Percentiles rank a stretch among this genome's conserved stretches.
Conservation (phyloP, 2,113 vertebrate genomes). For the Perca fluviatilis region DNA sequence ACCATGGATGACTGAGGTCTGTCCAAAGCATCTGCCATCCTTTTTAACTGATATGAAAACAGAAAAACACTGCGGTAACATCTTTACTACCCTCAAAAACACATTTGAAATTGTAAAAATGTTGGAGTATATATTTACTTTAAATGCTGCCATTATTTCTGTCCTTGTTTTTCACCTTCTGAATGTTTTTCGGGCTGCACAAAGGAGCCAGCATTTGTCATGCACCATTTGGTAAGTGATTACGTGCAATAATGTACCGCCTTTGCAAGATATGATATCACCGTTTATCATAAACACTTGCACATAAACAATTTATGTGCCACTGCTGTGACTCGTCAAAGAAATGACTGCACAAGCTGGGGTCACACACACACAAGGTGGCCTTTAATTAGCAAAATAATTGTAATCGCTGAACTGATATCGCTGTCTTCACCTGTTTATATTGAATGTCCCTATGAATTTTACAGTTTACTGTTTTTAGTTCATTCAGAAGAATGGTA, state of each 20-base stretch:
- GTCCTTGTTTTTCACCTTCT: constrained; percentile 24
- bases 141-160: constrained; percentile 30
- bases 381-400: constrained; percentile 33
- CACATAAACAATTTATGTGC: constrained; percentile 47
- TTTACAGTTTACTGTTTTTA: constrained; percentile 29
- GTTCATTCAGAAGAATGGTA: constrained; percentile 43
- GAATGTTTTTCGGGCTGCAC: background rate
- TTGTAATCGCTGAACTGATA: background rate
- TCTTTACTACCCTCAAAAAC: constrained; percentile 24
- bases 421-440: constrained; percentile 21
- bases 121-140: background rate
- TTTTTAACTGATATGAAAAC: constrained; percentile 36
- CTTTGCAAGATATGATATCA: constrained; percentile 47
- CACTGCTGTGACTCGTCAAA: constrained; percentile 24
- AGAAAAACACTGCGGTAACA: constrained; percentile 13
- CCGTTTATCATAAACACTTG: constrained; percentile 46
- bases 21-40: constrained; percentile 39
- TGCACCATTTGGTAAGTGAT: constrained; percentile 53
- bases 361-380: constrained; percentile 4
- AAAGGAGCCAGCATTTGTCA: constrained; percentile 23
- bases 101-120: no score
- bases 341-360: constrained; percentile 7
- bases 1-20: constrained; percentile 43
- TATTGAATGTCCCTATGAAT: constrained; percentile 1
- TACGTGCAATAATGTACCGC: constrained; percentile 40